Evolutionary conservation across 2,113 vertebrate genomes (phyloP), one percentile per base, ranked within the genome.

Genomic region (Irena cyanogastra): DNA sequence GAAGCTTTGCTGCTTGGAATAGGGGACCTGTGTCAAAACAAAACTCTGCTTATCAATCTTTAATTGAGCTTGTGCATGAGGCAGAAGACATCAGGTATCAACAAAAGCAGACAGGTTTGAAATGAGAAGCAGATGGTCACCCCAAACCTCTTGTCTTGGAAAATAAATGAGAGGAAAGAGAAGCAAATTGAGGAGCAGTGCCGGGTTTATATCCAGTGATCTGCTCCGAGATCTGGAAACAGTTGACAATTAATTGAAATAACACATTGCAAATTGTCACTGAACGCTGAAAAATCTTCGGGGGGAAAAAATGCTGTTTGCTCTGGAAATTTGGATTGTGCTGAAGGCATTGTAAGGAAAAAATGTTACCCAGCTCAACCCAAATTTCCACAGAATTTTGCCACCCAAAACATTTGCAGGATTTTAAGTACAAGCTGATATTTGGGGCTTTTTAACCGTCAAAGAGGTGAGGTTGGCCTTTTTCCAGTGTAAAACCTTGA

Each of bases 191-290:
- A 92, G 78, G 80, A 60, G 57, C 78, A 95, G 92, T 11, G 91
- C 90, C 11, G 70, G 93, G 84, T 97, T 97, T 95, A 94, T 94
- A 93, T 91, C 92, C 92, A 72, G 81, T 87, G 78, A 96, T 97
- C 87, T 82, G 87, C 89, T 95, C 85, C 14, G 87, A 75, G 96
- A 94, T 91, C 96, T 97, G 97, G 97, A 97, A 97, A 97, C 44
- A 97, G 96, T 94, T 97, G 95, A 96, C 96, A 76, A 95, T 96
- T 97, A 97, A 97, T 97, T 97, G 96, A 96, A 97, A 96, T 95
- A 95, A 94, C 95, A 97, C 90, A 95, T 94, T 97, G 94, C 97
- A 97, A 97, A 97, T 94, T 97, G 97, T 97, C 95, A 93, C 97
- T 37, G 95, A 17, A 66, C 74, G 95, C 94, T 96, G 96, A 97